phyloP scores from a whole-genome alignment of 2,113 vertebrate species.

The Gavia stellata region DNA sequence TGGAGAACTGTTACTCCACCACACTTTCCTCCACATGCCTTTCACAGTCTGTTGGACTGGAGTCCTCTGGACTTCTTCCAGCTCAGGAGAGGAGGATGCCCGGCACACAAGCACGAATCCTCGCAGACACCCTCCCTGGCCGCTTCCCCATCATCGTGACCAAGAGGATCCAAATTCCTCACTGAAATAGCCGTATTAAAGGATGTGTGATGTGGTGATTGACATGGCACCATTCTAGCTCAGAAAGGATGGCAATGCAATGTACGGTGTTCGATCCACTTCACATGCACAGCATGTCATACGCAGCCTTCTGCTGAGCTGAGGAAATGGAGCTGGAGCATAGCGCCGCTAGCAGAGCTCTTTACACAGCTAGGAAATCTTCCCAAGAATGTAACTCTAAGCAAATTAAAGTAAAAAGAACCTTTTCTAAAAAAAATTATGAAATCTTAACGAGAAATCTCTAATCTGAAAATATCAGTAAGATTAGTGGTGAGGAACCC shows the following conservation, averaged over 20 bases:
- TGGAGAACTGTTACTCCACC: background rate
- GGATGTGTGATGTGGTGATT: background rate
- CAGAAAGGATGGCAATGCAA: background rate
- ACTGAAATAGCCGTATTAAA: background rate
- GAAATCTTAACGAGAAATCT: background rate
- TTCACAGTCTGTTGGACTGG: background rate
- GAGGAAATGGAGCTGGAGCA: background rate
- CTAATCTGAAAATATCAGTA: background rate
- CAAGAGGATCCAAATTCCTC: background rate
- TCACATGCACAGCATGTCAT: rapidly evolving
- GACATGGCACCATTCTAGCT: background rate
- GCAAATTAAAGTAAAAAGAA: background rate
- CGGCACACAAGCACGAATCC: background rate
- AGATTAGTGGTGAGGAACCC: background rate
- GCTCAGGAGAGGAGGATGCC: background rate
- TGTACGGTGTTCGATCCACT: rapidly evolving
- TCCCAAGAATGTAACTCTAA: background rate
- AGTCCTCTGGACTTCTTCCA: background rate
- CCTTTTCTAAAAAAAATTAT: background rate
- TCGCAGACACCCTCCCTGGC: background rate
- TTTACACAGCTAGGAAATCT: background rate
- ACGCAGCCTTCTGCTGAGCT: background rate
- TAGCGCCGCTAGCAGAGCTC: background rate
- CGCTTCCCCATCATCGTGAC: background rate
- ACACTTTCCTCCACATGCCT: background rate